Evolutionary conservation across 2,797 vertebrate genomes (phyloP).

Genomic region (Cirrhinus mrigala): DNA sequence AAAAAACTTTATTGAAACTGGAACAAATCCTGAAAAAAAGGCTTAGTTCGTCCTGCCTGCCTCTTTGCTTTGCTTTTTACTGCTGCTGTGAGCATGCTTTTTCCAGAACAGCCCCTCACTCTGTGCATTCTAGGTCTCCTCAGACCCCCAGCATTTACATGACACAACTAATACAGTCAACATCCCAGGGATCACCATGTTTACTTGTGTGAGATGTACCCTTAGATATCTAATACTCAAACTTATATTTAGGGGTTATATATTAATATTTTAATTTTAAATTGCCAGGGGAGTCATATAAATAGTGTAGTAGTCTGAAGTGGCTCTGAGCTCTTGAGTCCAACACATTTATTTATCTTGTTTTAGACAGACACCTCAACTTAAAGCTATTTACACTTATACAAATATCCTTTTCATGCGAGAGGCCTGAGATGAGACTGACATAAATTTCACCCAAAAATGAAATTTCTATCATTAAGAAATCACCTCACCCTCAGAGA

Average conservation of each 20-base stretch:
- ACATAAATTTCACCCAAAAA: background rate
- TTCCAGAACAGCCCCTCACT: slow-evolving; percentile 12
- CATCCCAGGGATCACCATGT: slow-evolving; percentile 4
- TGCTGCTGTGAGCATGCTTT: slow-evolving; percentile 43
- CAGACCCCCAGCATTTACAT: slow-evolving; percentile 24
- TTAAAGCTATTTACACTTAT: background rate
- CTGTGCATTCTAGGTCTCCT: slow-evolving; percentile 12
- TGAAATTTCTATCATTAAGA: too few relatives aligned
- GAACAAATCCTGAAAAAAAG: slow-evolving; percentile 29
- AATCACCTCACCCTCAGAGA: too few relatives aligned
- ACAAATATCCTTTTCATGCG: background rate
- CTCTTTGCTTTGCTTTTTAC: slow-evolving; percentile 37
- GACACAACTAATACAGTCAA: background rate
- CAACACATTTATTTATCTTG: background rate
- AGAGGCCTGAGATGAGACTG: background rate
- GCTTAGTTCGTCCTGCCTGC: slow-evolving; percentile 28
- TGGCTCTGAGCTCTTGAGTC: background rate
- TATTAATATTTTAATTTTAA: background rate
- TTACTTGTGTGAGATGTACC: background rate
- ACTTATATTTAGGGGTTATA: background rate
- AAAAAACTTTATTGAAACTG: slow-evolving; percentile 72
- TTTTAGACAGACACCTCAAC: background rate
- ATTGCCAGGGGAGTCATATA: background rate
- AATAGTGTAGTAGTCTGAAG: background rate
- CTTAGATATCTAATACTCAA: background rate